Evolutionary conservation across 2,888 invertebrate genomes (phyloP).

Genomic region (Boloria selene): DNA sequence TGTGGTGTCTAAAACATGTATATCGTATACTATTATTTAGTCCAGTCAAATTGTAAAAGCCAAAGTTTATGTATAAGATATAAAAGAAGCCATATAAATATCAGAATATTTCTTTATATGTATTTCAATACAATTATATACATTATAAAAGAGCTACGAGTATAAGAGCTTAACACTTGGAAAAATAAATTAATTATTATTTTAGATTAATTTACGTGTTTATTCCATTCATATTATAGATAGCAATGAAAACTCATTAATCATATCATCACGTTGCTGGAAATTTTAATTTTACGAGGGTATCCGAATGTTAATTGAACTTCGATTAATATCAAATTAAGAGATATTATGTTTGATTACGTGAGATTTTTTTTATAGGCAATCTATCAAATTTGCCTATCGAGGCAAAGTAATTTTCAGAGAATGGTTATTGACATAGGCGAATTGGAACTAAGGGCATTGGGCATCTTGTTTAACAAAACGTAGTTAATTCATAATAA

Average conservation of each 20-base stretch:
- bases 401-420: constrained; percentile 10
- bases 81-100: too few relatives aligned
- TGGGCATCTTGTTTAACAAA: too few relatives aligned
- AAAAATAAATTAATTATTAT: not conserved
- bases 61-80: too few relatives aligned
- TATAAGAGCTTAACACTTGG: too few relatives aligned
- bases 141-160: too few relatives aligned
- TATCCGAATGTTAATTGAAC: constrained; percentile 14
- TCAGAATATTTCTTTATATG: too few relatives aligned
- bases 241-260: not conserved
- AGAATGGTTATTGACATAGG: constrained; percentile 22
- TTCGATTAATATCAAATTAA: constrained; percentile 3
- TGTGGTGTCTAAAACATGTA: too few relatives aligned
- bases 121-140: too few relatives aligned
- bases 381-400: too few relatives aligned
- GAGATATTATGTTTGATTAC: not conserved
- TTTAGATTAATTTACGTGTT: not conserved
- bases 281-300: constrained; percentile 18
- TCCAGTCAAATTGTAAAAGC: too few relatives aligned
- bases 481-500: too few relatives aligned
- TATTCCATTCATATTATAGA: constrained; percentile 1
- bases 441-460: not conserved
- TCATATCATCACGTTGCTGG: constrained; percentile 19
- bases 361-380: constrained; percentile 8
- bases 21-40: too few relatives aligned